Conservation (phyloP, 2,113 vertebrate genomes). For the Gorilla gorilla region DNA sequence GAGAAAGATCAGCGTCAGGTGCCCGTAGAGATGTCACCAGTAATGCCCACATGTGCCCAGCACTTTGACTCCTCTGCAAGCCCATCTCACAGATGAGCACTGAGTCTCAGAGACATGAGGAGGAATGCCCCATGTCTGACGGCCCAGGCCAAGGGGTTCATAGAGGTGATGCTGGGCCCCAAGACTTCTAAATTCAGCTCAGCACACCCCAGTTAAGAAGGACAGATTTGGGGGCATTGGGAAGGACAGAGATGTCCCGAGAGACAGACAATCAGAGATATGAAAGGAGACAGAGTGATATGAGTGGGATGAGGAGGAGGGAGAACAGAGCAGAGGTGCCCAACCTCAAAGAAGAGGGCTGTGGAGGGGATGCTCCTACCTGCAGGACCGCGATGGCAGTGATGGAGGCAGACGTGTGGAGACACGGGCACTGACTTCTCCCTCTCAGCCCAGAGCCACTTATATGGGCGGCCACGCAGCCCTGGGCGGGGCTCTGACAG, state of each 20-base stretch:
- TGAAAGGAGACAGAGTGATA: neutral
- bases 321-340: conserved; percentile 77
- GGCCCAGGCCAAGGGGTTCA: neutral
- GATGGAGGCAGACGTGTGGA: neutral
- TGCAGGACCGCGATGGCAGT: neutral
- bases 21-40: neutral
- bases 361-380: conserved; percentile 35
- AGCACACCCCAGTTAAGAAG: neutral
- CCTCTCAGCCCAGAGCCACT: neutral
- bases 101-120: conserved; percentile 13
- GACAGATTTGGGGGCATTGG: neutral
- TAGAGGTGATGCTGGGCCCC: neutral
- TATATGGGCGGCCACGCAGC: conserved; percentile 32
- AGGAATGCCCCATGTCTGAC: neutral
- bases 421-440: conserved; percentile 17
- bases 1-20: neutral
- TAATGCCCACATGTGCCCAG: neutral
- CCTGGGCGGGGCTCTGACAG: conserved; percentile 61
- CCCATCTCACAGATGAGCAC: neutral
- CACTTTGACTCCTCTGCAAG: neutral
- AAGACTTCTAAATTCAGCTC: neutral
- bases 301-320: conserved; percentile 45
- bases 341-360: conserved; percentile 69
- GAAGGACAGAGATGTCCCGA: neutral
- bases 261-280: neutral